phyloP scores from a whole-genome alignment of 2,888 invertebrate species.

The Peribatodes rhomboidaria region DNA sequence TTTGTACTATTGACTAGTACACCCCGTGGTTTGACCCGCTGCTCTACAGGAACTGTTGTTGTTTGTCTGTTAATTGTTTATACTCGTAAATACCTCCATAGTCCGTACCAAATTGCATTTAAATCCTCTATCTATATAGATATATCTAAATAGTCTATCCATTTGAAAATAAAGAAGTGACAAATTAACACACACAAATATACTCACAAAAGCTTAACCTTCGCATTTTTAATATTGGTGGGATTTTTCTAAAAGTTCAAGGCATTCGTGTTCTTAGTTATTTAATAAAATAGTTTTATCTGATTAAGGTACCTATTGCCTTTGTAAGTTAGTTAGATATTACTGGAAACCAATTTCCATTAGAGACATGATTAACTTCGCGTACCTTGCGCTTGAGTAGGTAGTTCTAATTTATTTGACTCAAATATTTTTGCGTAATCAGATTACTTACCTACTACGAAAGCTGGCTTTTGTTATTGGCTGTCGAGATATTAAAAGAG shows the following conservation, averaged over 20 bases:
- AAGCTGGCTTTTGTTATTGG: not conserved
- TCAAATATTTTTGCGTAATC: slow-evolving; percentile 12
- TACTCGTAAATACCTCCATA: too few relatives aligned
- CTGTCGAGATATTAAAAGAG: not conserved
- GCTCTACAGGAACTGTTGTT: too few relatives aligned
- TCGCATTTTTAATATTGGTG: too few relatives aligned
- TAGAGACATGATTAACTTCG: not conserved
- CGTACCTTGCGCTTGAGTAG: not conserved
- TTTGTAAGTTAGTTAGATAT: not conserved
- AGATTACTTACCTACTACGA: slow-evolving; percentile 5
- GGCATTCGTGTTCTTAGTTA: slow-evolving; percentile 1
- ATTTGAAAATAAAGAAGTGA: too few relatives aligned
- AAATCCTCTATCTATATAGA: too few relatives aligned
- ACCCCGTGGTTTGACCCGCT: too few relatives aligned
- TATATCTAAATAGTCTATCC: too few relatives aligned
- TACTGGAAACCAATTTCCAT: slow-evolving; percentile 9
- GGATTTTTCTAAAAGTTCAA: slow-evolving; percentile 12
- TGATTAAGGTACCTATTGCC: slow-evolving; percentile 1
- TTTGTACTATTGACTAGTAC: too few relatives aligned
- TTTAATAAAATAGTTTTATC: slow-evolving; percentile 12
- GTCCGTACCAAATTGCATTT: too few relatives aligned
- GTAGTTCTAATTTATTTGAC: slow-evolving; percentile 7
- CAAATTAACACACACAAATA: too few relatives aligned
- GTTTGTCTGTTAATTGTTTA: too few relatives aligned
- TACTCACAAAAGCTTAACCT: too few relatives aligned